phyloP scores from a whole-genome alignment of 2,888 invertebrate species.

The Tricholauxania praeusta region DNA sequence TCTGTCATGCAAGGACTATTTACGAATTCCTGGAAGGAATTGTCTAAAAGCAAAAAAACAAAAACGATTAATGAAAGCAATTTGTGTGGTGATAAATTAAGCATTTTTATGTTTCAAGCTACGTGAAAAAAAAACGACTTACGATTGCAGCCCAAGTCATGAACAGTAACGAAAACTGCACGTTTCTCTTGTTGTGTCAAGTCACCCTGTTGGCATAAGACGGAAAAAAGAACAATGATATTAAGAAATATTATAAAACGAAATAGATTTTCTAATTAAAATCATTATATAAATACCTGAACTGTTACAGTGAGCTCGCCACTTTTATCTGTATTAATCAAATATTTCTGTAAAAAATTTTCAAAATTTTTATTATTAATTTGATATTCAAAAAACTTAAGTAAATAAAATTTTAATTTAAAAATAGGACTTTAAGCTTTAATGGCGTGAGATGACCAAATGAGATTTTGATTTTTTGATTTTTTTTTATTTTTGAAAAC shows the following conservation, averaged over 20 bases:
- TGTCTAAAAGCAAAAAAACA: constrained; percentile 71
- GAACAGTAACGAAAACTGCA: constrained; percentile 88
- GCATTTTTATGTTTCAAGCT: neutral
- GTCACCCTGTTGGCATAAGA: constrained; percentile 77
- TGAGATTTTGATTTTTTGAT: constrained; percentile 22
- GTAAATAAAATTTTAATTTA: neutral
- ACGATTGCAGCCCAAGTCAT: constrained; percentile 89
- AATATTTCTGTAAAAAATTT: constrained; percentile 76
- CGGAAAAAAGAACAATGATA: constrained; percentile 7
- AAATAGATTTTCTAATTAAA: neutral
- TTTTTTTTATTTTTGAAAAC: too few relatives aligned
- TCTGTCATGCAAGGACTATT: constrained; percentile 86
- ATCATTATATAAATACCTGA: constrained; percentile 71
- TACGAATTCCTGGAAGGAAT: constrained; percentile 85
- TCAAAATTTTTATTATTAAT: neutral
- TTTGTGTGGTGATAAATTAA: neutral
- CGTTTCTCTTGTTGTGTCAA: constrained; percentile 82
- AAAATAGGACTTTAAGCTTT: constrained; percentile 24
- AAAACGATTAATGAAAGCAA: neutral
- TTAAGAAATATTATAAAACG: neutral
- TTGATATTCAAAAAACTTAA: neutral
- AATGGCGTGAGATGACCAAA: constrained; percentile 63
- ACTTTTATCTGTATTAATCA: constrained; percentile 79
- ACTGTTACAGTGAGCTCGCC: constrained; percentile 83
- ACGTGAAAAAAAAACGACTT: constrained; percentile 62